Conservation (phyloP, 2,888 invertebrate genomes). For the Eurytoma californica region DNA sequence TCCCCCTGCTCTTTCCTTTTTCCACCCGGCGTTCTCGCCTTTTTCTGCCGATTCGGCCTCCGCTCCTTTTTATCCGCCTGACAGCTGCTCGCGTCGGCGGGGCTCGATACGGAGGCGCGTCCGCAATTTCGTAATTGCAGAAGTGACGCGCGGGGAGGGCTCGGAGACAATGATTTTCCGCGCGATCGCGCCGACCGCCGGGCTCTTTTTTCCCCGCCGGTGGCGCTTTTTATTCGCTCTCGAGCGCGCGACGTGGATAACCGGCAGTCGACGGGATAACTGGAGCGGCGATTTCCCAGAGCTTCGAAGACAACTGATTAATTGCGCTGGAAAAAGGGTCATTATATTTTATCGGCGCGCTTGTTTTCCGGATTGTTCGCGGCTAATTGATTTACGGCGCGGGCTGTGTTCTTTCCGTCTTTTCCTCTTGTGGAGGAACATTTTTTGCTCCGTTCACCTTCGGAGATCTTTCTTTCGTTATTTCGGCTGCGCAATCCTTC, state of each 20-base stretch:
- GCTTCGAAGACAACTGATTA: constrained; percentile 30
- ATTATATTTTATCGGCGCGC: constrained; percentile 22
- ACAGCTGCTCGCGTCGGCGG: neutral
- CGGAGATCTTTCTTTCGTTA: neutral
- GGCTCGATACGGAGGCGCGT: neutral
- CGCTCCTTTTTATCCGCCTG: neutral
- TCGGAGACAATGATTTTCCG: constrained; percentile 43
- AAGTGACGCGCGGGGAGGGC: neutral
- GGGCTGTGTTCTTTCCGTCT: no score
- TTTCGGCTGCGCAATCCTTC: neutral
- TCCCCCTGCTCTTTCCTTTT: constrained; percentile 12
- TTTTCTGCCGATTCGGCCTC: neutral
- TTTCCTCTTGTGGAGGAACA: no score
- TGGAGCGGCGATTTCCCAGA: constrained; percentile 37
- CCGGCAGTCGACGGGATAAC: constrained; percentile 9
- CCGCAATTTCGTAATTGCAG: constrained; percentile 32
- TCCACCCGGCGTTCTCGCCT: neutral
- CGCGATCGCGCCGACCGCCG: constrained; percentile 14
- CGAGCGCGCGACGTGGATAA: neutral
- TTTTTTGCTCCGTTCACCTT: neutral
- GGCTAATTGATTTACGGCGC: constrained; percentile 10
- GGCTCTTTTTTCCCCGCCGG: neutral
- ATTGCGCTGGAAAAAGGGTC: constrained; percentile 21
- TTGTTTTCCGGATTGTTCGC: constrained; percentile 10
- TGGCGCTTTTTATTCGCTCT: no score